These are phyloP conservation scores for Saxidomus purpurata DNA, from an alignment of 1,140 invertebrate species.

Conservation along the genomic window DNA sequence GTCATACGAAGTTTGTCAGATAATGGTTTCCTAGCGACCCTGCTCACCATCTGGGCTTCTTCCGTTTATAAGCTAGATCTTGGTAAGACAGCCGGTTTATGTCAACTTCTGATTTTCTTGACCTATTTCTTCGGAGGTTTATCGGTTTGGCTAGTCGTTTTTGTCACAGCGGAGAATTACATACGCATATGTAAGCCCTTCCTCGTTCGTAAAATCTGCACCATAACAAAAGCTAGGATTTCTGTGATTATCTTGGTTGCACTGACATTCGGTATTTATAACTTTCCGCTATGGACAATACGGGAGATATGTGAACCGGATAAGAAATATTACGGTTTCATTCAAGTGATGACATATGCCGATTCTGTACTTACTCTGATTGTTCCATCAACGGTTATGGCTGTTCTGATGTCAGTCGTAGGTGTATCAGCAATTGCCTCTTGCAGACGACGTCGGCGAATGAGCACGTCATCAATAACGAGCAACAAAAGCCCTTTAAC, in stretches of 20 bases:
- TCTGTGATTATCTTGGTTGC: slow-evolving; percentile 70
- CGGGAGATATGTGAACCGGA: slow-evolving; percentile 37
- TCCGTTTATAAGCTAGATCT: slow-evolving; percentile 86
- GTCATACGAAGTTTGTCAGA: slow-evolving; percentile 74
- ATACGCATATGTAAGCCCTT: slow-evolving; percentile 82
- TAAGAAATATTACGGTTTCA: slow-evolving; percentile 73
- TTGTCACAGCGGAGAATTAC: slow-evolving; percentile 78
- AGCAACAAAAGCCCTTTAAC: slow-evolving; percentile 86
- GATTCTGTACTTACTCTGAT: slow-evolving; percentile 88
- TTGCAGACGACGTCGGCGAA: slow-evolving; percentile 52
- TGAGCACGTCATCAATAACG: slow-evolving; percentile 33
- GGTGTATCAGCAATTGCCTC: slow-evolving; percentile 40
- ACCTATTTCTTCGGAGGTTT: slow-evolving; percentile 83
- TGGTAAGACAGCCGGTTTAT: slow-evolving; percentile 76
- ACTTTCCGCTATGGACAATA: slow-evolving; percentile 80
- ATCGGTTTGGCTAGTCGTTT: slow-evolving; percentile 85
- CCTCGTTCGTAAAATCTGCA: slow-evolving; percentile 77
- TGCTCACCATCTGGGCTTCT: slow-evolving; percentile 87
- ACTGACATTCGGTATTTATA: slow-evolving; percentile 75
- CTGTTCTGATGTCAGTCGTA: slow-evolving; percentile 50
- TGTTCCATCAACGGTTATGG: slow-evolving; percentile 87
- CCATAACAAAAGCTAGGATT: slow-evolving; percentile 73
- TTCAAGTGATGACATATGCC: slow-evolving; percentile 88
- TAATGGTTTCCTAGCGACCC: slow-evolving; percentile 71
- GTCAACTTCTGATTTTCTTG: slow-evolving; percentile 83